Conservation (phyloP, 2,888 invertebrate species). For the Melanotus villosus region DNA sequence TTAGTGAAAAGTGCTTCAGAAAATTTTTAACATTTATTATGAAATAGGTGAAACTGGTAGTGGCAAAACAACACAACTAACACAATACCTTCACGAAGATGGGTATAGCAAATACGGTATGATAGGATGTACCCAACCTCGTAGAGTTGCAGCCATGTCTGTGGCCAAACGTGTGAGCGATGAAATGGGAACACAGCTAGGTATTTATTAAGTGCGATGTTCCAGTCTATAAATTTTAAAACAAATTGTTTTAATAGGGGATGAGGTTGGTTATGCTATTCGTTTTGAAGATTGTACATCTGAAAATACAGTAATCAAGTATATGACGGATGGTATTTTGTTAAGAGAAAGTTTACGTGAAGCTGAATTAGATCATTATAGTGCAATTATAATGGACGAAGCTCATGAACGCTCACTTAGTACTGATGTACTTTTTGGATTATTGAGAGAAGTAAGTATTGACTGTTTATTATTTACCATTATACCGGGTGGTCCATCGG, state of each 20-base stretch:
- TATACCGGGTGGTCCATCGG: too few species aligned
- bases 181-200: conserved; percentile 93
- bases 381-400: conserved; percentile 99
- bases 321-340: conserved; percentile 99
- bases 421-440: conserved; percentile 97
- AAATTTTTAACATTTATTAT: not conserved
- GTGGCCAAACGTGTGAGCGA: conserved; percentile 99
- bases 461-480: too few species aligned
- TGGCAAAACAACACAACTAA: conserved; percentile 98
- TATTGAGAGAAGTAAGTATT: conserved; percentile 90
- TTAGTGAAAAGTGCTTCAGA: conserved; percentile 2
- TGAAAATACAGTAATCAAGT: conserved; percentile 93
- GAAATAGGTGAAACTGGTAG: conserved; percentile 88
- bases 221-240: not conserved
- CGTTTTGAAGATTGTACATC: conserved; percentile 99
- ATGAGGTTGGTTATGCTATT: conserved; percentile 98
- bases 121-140: conserved; percentile 98
- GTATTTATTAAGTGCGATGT: conserved; percentile 63
- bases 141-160: conserved; percentile 99
- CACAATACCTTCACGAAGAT: conserved; percentile 97
- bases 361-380: conserved; percentile 96
- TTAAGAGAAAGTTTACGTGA: conserved; percentile 96
- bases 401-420: conserved; percentile 98
- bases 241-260: conserved; percentile 70
- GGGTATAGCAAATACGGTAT: conserved; percentile 93